Conservation (phyloP, 2,797 vertebrate genomes). For the Synanceia verrucosa region DNA sequence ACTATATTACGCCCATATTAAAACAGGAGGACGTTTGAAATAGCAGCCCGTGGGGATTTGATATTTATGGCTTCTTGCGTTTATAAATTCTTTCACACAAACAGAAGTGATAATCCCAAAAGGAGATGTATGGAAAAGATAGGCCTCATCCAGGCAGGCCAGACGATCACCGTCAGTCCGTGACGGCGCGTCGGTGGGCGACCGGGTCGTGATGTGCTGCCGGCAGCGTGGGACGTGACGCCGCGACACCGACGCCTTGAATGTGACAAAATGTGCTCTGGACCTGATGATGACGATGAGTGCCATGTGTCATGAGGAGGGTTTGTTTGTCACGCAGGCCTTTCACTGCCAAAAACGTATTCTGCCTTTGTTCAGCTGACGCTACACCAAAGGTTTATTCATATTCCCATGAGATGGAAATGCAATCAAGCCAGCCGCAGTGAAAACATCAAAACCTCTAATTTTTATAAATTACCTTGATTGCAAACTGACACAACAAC, state of each 20-base stretch:
- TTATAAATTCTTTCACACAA: slow-evolving; percentile 22
- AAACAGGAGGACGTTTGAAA: slow-evolving; percentile 44
- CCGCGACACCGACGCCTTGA: slow-evolving; percentile 32
- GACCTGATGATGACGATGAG: slow-evolving; percentile 29
- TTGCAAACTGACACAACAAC: slow-evolving; percentile 18
- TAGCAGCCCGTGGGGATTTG: slow-evolving; percentile 25
- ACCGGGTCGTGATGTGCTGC: slow-evolving; percentile 38
- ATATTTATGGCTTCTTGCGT: slow-evolving; percentile 35
- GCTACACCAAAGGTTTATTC: slow-evolving; percentile 17
- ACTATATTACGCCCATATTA: slow-evolving; percentile 44
- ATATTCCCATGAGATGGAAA: slow-evolving; percentile 20
- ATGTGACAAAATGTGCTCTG: slow-evolving; percentile 50
- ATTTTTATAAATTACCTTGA: slow-evolving; percentile 24
- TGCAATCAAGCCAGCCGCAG: slow-evolving; percentile 35
- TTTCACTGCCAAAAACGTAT: too few relatives aligned
- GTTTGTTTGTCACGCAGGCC: slow-evolving; percentile 20
- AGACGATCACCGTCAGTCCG: slow-evolving; percentile 18
- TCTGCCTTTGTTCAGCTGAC: background rate
- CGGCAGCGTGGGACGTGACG: slow-evolving; percentile 59
- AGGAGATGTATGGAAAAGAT: slow-evolving; percentile 15
- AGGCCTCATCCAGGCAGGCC: too few relatives aligned
- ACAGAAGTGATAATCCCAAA: background rate
- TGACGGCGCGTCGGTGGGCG: slow-evolving; percentile 33
- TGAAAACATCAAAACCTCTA: slow-evolving; percentile 30
- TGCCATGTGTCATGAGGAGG: slow-evolving; percentile 15